Percentiles rank a stretch among this genome's conserved stretches.
phyloP scores from a whole-genome alignment of 2,797 vertebrate species.

The Gymnopithys bicolor region DNA sequence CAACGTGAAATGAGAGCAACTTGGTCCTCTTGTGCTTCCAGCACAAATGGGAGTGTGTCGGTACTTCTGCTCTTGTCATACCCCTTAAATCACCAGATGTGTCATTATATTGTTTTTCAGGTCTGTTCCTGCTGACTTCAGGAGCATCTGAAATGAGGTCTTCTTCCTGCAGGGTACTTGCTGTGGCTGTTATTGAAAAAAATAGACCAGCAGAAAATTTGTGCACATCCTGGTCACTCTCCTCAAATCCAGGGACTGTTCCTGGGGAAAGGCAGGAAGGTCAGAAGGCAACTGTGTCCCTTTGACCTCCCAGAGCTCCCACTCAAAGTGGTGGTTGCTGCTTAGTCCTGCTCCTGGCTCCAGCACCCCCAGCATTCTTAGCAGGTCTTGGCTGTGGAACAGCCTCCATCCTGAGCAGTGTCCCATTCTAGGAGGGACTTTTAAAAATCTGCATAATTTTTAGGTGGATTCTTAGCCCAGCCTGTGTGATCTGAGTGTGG shows the following conservation, averaged over 20 bases:
- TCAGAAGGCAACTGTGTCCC: not conserved
- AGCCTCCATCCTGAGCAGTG: not conserved
- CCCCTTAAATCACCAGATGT: not conserved
- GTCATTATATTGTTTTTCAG: not conserved
- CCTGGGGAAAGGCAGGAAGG: not conserved
- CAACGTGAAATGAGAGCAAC: not conserved
- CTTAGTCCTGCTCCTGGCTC: not conserved
- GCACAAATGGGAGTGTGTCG: rapidly evolving
- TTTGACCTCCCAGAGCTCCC: not conserved
- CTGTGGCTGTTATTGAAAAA: not conserved
- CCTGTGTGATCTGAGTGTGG: not conserved
- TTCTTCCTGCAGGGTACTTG: not conserved
- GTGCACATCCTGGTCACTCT: rapidly evolving
- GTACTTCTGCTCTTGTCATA: rapidly evolving
- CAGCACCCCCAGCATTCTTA: not conserved
- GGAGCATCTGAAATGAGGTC: not conserved
- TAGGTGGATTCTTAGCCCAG: not conserved
- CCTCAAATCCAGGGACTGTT: not conserved
- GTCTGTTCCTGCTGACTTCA: not conserved
- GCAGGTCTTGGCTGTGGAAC: not conserved
- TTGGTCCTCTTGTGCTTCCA: not conserved
- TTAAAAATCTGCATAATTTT: not conserved
- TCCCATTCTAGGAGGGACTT: not conserved
- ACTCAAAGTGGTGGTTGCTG: not conserved
- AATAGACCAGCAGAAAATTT: not conserved